Evolutionary conservation across 2,113 vertebrate genomes (phyloP), one percentile per base, ranked within the genome.

Genomic region (Halcyon malimbica): DNA sequence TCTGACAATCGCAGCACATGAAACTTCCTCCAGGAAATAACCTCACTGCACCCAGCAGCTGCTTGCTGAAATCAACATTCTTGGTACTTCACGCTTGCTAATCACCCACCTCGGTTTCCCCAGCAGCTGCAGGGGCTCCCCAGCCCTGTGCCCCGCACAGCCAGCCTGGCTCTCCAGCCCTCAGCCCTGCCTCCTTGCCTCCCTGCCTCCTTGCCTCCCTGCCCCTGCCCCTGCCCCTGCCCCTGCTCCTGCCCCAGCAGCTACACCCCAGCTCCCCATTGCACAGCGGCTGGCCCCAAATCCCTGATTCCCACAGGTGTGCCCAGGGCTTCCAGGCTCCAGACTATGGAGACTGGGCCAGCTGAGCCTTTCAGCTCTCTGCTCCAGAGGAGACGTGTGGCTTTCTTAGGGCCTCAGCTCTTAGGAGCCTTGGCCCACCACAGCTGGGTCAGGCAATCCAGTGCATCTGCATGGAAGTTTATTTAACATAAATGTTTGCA

Each of bases 11-110:
- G 46, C 60, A 87, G 68, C 51, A 41, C 12, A 4, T 39, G 89
- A 64, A 56, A 82, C 77, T 91, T 96, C 95, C 93, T 91, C 21
- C 56, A 91, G 95, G 94, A 97, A 96, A 91, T 39, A 93, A 85
- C 16, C 57, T 44, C 63, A 31, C 26, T 50, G 28, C 62, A 53
- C 1, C 7, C 87, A 92, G 84, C 95, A 96, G 95, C 91, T 96
- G 96, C 74, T 89, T 11, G 1, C 57, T 87, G 54, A 94, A 87
- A 89, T 79, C 28, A 6, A 1, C 63, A 37, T 84, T 92, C 65
- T 24, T 14, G 33, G 51, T 29, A 8, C 51, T 91, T 89, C 91
- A 94, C 6, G 59, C 91, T 62, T 14, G 41, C 64, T 75, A 2
- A 82, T 70, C 24, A 1, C 21, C 68, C 68, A 46, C 76, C 39